Conservation (phyloP, 2,888 invertebrate genomes). For the Graphium colonna region DNA sequence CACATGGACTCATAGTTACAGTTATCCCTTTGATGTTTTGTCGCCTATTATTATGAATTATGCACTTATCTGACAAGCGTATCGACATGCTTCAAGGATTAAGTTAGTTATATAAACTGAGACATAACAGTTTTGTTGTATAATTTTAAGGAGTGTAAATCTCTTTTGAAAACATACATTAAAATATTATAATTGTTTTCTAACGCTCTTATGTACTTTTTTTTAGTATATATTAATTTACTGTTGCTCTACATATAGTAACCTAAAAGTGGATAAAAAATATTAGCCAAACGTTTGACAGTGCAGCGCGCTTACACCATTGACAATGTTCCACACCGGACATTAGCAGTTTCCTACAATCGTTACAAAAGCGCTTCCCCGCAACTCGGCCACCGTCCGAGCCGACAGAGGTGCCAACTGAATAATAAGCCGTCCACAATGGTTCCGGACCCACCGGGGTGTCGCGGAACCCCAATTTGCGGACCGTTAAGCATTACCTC, state of each 20-base stretch:
- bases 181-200: too few species aligned
- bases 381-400: conserved; percentile 4
- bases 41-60: not conserved
- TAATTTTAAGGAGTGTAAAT: too few species aligned
- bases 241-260: too few species aligned
- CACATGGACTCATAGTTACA: not conserved
- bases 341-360: conserved; percentile 37
- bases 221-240: too few species aligned
- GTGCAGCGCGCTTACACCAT: too few species aligned
- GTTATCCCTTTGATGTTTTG: conserved; percentile 6
- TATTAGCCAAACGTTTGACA: too few species aligned
- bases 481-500: conserved; percentile 60
- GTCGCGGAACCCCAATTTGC: conserved; percentile 23
- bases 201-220: too few species aligned
- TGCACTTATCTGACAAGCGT: too few species aligned
- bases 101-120: too few species aligned
- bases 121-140: too few species aligned
- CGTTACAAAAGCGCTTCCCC: conserved; percentile 5
- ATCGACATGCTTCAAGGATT: not conserved
- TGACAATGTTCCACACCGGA: conserved; percentile 3
- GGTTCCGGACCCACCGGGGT: conserved; percentile 36
- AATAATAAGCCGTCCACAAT: conserved; percentile 57
- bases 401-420: conserved; percentile 61
- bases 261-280: too few species aligned
- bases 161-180: too few species aligned